A percentile compares a stretch with the other conserved stretches of the same genome.
phyloP scores from a whole-genome alignment of 2,797 vertebrate species.

The Coendou prehensilis region DNA sequence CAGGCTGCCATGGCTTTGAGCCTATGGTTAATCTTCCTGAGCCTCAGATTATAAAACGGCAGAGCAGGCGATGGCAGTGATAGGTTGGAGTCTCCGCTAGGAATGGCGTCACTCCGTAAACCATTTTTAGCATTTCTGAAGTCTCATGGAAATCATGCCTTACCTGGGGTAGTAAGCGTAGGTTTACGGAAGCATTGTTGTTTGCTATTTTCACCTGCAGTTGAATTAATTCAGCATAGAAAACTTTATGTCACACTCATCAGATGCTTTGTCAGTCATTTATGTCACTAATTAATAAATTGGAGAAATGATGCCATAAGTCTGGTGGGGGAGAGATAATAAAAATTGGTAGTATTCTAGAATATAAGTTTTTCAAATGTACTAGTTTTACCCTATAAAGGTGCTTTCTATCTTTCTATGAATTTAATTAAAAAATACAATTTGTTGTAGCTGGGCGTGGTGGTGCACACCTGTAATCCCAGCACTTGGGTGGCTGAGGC shows the following conservation, averaged over 20 bases:
- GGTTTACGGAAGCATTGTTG: neutral
- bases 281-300: conserved; percentile 12
- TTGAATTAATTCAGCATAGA: neutral
- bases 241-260: neutral
- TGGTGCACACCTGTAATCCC: neutral
- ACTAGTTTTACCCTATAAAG: neutral
- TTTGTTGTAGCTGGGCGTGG: neutral
- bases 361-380: conserved; percentile 35
- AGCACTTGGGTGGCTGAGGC: neutral
- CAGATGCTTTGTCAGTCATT: neutral
- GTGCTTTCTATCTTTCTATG: neutral
- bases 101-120: neutral
- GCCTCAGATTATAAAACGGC: neutral
- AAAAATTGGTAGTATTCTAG: conserved; percentile 14
- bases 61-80: neutral
- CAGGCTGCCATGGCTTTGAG: neutral
- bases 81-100: neutral
- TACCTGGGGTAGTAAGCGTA: neutral
- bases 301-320: neutral
- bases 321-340: neutral
- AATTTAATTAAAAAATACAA: conserved; percentile 59
- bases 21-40: neutral
- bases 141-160: neutral
- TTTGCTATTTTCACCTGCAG: conserved; percentile 1
- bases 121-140: neutral